Evolutionary conservation across 2,888 invertebrate species (phyloP).

Genomic region (Ormyrus nitidulus): DNA sequence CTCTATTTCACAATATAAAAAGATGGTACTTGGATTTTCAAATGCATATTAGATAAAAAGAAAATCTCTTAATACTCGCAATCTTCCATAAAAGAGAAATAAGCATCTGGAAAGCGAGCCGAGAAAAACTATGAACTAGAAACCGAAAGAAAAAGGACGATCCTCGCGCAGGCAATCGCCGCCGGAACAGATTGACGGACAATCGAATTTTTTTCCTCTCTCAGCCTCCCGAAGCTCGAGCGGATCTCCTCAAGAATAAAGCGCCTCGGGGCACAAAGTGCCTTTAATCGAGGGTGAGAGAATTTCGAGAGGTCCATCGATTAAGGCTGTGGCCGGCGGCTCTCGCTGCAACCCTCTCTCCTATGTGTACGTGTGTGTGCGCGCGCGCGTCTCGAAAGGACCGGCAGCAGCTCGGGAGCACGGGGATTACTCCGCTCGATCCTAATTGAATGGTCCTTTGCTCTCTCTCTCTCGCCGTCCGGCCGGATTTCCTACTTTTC

Average conservation of each 20-base stretch:
- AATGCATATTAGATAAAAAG: no score
- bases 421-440: slow-evolving; percentile 71
- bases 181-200: not conserved
- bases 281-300: slow-evolving; percentile 65
- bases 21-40: no score
- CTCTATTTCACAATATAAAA: no score
- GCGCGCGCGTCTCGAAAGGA: slow-evolving; percentile 4
- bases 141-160: not conserved
- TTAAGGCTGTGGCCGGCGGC: slow-evolving; percentile 60
- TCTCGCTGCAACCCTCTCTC: not conserved
- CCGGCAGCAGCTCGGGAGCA: slow-evolving; percentile 65
- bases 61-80: no score
- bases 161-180: not conserved
- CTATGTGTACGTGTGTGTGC: not conserved
- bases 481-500: slow-evolving; percentile 52
- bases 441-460: slow-evolving; percentile 74
- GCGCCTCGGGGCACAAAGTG: slow-evolving; percentile 53
- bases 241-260: slow-evolving; percentile 35
- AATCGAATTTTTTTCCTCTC: slow-evolving; percentile 29
- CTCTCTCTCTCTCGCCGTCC: slow-evolving; percentile 66
- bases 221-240: not conserved
- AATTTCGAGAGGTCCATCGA: slow-evolving; percentile 65
- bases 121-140: not conserved
- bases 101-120: not conserved
- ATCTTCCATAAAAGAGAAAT: no score